Percentiles rank a stretch among this genome's conserved stretches.
Conservation (phyloP, 2,797 vertebrate species). For the Bryconaethiops microstoma region DNA sequence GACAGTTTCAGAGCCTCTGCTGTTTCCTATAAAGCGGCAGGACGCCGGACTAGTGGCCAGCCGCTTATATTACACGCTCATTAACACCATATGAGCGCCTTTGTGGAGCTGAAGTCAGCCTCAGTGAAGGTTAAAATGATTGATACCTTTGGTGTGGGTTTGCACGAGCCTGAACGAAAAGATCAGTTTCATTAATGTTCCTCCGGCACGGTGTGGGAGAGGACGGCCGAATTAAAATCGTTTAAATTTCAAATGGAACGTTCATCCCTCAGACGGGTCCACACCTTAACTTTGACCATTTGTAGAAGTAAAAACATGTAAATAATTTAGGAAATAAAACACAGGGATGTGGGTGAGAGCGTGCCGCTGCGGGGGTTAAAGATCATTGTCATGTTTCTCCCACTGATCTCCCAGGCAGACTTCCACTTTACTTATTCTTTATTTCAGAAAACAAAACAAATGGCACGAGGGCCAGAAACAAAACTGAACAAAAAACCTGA, state of each 20-base stretch:
- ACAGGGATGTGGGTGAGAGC: no score
- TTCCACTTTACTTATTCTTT: no score
- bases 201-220: background rate
- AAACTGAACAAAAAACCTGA: no score
- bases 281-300: background rate
- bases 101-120: slow-evolving; percentile 55
- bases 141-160: slow-evolving; percentile 54
- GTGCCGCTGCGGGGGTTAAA: no score
- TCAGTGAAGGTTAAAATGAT: slow-evolving; percentile 59
- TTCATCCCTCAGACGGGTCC: background rate
- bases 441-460: no score
- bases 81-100: slow-evolving; percentile 66
- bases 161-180: slow-evolving; percentile 25
- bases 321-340: background rate
- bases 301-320: background rate
- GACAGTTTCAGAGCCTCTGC: slow-evolving; percentile 39
- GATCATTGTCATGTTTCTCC: no score
- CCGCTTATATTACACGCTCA: slow-evolving; percentile 82
- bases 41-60: slow-evolving; percentile 76
- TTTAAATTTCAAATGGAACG: background rate
- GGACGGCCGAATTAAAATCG: background rate
- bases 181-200: slow-evolving; percentile 15
- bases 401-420: no score
- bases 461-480: no score
- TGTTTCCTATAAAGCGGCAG: slow-evolving; percentile 67